A percentile compares a stretch with the other conserved stretches of the same genome.
Conservation (phyloP, 2,888 invertebrate species). For the Rhagonycha lutea region DNA sequence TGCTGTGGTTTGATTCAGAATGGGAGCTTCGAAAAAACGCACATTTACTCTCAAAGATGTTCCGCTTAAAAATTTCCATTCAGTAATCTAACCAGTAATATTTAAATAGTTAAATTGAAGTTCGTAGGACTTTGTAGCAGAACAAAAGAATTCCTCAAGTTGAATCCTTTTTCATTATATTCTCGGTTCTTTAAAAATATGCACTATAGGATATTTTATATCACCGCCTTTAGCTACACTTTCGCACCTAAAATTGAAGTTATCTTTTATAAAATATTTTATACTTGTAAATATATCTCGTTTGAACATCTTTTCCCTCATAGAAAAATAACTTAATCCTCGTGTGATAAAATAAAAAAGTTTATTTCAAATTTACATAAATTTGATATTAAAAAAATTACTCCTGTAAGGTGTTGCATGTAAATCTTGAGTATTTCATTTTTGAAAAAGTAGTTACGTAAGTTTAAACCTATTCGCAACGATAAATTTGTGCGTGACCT, state of each 20-base stretch:
- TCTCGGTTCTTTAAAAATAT: background rate
- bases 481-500: slow-evolving; percentile 9
- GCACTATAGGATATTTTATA: background rate
- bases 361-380: background rate
- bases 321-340: background rate
- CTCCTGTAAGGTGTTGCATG: background rate
- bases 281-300: background rate
- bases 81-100: background rate
- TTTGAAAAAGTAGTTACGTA: background rate
- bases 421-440: background rate
- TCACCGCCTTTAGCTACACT: background rate
- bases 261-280: background rate
- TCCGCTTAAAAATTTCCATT: background rate
- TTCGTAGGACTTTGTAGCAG: background rate
- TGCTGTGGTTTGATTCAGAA: no score
- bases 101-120: background rate
- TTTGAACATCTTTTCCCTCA: background rate
- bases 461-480: slow-evolving; percentile 7
- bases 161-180: background rate
- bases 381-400: background rate
- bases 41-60: background rate
- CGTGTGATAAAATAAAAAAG: background rate
- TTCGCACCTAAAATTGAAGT: background rate
- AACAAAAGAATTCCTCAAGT: background rate
- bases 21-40: no score